phyloP scores from a whole-genome alignment of 2,113 vertebrate genomes.

The Carettochelys insculpta region DNA sequence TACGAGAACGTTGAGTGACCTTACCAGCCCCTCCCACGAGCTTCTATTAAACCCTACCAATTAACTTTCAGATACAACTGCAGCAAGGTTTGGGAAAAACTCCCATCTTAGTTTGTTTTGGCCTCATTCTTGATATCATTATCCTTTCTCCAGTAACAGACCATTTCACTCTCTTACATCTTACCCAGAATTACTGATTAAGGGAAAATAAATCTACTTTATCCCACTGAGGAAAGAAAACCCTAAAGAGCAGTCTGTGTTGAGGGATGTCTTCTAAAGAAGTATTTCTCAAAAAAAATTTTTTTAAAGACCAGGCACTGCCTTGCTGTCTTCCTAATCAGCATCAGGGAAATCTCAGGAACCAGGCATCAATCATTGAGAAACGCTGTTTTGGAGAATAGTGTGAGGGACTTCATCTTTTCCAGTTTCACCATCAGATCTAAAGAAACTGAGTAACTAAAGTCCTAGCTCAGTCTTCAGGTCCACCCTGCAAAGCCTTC shows the following conservation, averaged over 20 bases:
- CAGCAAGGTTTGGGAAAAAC: neutral
- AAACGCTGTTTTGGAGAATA: too few species aligned
- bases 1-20: neutral
- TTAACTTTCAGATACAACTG: neutral
- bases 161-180: neutral
- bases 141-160: neutral
- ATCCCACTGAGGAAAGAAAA: neutral
- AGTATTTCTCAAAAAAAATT: neutral
- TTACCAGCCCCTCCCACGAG: neutral
- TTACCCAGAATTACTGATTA: neutral
- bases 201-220: neutral
- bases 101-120: neutral
- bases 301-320: neutral
- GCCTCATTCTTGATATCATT: neutral
- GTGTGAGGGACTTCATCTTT: too few species aligned
- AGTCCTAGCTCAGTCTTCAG: too few species aligned
- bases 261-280: too few species aligned
- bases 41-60: neutral
- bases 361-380: neutral
- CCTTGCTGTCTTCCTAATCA: neutral
- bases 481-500: too few species aligned
- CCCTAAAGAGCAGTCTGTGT: neutral
- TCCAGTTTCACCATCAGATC: too few species aligned
- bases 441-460: too few species aligned
- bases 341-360: neutral